Evolutionary conservation across 2,113 vertebrate genomes (phyloP), one percentile per base, ranked within the genome.

Genomic region (Sardina pilchardus): DNA sequence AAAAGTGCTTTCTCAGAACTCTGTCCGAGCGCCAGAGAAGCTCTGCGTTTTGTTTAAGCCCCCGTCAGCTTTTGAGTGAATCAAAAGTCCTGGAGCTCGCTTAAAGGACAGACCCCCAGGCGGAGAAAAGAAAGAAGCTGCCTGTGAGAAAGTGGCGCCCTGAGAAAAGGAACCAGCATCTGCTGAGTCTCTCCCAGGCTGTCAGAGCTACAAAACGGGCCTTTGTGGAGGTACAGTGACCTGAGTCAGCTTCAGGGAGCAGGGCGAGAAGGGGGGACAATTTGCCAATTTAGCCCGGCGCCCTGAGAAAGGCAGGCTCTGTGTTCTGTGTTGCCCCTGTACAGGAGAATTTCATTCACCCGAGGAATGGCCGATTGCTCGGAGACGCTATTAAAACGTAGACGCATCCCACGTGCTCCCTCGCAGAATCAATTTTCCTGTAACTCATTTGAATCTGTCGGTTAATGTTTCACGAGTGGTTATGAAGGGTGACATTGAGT

Each of bases 61-160:
- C 48, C 80, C 3, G 86, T 85, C 83, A 82, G 86, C 44, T 50
- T 50, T 36, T 48, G 85, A 78, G 26, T 39, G 82, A 80, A 82
- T 63, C 36, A 78, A 78, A 81, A 43, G 45, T 88, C 21, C 67
- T 36, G 24, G 83, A 80, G 87, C 6, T 24, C 26, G 16, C 53
- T 24, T 85, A 89, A 87, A 88, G 82, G 84, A 84, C 83, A 88
- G n/a, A 87, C 56, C 47, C 17, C 0, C 63, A 84, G 4, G 7
- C 39, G 6, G 85, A 87, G 67, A 59, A 63, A 87, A 82, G 21
- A 48, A 85, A 88, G 88, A 84, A 88, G 45, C 86, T 87, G 86
- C 83, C 91, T 93, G 94, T 93, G 94, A 94, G 94, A 94, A 93
- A 91, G 88, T 91, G 90, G 86, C 89, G 88, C 87, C 86, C 88